A percentile compares a stretch with the other conserved stretches of the same genome.
These are phyloP conservation scores for Latrodectus geometricus DNA, from an alignment of 1,140 invertebrate genomes.

Conservation along the genomic window DNA sequence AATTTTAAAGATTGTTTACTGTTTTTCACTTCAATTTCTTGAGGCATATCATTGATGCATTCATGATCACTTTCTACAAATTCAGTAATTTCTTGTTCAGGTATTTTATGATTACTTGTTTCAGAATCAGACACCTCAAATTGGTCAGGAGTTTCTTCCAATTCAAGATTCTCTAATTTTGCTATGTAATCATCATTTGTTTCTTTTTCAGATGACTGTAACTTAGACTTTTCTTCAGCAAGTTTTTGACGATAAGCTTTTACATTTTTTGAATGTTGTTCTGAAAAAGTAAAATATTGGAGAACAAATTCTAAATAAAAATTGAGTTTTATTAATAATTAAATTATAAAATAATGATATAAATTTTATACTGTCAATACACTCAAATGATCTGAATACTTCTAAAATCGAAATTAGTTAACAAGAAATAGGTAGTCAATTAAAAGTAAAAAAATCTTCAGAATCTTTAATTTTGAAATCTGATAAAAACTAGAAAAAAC, in stretches of 20 bases:
- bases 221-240: neutral
- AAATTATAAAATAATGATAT: no score
- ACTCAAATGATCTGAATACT: no score
- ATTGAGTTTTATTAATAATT: no score
- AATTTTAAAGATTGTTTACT: neutral
- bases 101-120: neutral
- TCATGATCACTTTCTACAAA: neutral
- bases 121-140: neutral
- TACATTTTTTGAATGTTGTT: slow-evolving; percentile 72
- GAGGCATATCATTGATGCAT: neutral
- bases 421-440: no score
- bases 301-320: neutral
- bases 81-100: neutral
- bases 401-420: no score
- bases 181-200: neutral
- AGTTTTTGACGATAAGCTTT: slow-evolving; percentile 63
- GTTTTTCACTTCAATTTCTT: neutral
- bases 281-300: slow-evolving; percentile 64
- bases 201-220: neutral
- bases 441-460: no score
- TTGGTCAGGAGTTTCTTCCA: neutral
- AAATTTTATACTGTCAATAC: no score
- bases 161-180: slow-evolving; percentile 11
- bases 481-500: no score
- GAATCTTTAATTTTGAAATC: no score